Conservation (phyloP, 2,797 vertebrate species). For the Moxostoma hubbsi region DNA sequence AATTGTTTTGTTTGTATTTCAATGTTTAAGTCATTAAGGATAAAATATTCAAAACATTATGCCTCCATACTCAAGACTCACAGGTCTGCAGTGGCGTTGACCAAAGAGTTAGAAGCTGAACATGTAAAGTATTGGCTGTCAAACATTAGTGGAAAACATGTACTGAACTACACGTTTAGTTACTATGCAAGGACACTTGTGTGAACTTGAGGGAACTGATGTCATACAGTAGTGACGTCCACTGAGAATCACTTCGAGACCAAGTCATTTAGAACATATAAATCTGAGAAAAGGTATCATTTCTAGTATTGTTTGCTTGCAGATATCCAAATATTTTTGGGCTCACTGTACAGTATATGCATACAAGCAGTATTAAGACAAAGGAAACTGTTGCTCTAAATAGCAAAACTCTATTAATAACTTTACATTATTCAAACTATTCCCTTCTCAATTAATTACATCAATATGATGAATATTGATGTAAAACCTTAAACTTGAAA, state of each 20-base stretch:
- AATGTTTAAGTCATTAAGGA: slow-evolving; percentile 13
- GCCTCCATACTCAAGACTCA: slow-evolving; percentile 88
- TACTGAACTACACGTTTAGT: no score
- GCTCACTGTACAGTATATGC: background rate
- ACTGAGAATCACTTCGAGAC: no score
- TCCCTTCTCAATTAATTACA: slow-evolving; percentile 9
- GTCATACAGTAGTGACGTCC: no score
- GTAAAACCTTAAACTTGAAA: slow-evolving; percentile 39
- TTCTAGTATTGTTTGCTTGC: no score
- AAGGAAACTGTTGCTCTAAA: background rate
- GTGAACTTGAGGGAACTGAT: no score
- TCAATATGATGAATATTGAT: background rate
- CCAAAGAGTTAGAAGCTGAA: slow-evolving; percentile 78
- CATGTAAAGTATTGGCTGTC: slow-evolving; percentile 79
- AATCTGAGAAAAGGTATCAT: no score
- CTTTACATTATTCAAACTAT: background rate
- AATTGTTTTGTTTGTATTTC: background rate
- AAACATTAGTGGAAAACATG: no score
- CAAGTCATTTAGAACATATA: no score
- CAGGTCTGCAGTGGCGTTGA: slow-evolving; percentile 80
- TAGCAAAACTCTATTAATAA: background rate
- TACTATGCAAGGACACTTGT: no score
- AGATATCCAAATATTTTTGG: background rate
- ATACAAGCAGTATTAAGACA: background rate
- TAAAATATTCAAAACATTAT: background rate